These are phyloP conservation scores for Agriopis aurantiaria DNA, from an alignment of 2,888 invertebrate genomes.

Conservation along the genomic window DNA sequence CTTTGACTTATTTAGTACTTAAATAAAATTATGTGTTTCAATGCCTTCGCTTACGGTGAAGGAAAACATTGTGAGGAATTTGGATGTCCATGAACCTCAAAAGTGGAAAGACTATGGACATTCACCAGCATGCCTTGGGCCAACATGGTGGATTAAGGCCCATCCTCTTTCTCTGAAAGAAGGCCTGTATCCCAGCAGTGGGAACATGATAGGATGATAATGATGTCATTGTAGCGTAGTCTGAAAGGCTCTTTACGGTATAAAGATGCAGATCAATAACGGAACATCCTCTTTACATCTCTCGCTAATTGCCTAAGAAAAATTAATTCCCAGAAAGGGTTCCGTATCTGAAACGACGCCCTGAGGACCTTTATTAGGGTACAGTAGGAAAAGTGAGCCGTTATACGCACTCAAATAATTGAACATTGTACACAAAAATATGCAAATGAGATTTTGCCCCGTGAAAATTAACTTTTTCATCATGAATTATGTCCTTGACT, in stretches of 20 bases:
- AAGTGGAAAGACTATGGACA: no score
- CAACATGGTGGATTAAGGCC: no score
- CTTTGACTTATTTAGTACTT: no score
- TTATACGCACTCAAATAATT: conserved; percentile 78
- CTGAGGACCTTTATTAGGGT: conserved; percentile 69
- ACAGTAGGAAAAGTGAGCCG: conserved; percentile 69
- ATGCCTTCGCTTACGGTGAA: no score
- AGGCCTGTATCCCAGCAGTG: background rate
- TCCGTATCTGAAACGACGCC: conserved; percentile 71
- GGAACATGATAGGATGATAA: background rate
- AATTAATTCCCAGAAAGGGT: conserved; percentile 84
- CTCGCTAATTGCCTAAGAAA: conserved; percentile 83
- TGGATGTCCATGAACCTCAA: no score
- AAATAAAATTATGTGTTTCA: no score
- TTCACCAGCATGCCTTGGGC: no score
- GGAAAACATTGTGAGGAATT: no score
- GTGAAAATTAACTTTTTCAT: conserved; percentile 86
- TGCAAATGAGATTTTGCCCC: conserved; percentile 78
- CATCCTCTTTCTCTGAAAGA: no score
- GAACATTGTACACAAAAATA: conserved; percentile 80
- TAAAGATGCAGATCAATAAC: conserved; percentile 67
- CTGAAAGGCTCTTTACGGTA: conserved; percentile 37
- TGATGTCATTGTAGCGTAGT: conserved; percentile 17
- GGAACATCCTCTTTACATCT: conserved; percentile 68
- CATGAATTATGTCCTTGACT: conserved; percentile 84